These are phyloP conservation scores for Fregata magnificens DNA, from an alignment of 2,113 vertebrate species.

Conservation along the genomic window DNA sequence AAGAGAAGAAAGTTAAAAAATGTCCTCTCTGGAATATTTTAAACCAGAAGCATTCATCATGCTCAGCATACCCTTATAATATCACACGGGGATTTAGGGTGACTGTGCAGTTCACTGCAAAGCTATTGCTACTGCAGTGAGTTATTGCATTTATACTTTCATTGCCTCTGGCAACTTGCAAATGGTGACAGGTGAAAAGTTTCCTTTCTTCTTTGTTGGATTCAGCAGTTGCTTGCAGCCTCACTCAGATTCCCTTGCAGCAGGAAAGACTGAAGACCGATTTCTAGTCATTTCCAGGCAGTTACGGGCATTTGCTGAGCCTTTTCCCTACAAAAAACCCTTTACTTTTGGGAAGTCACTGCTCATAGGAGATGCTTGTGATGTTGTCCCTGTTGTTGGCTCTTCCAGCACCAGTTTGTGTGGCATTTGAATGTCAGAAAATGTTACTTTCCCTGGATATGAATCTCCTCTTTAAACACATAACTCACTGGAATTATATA, in stretches of 20 bases:
- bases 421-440: not conserved
- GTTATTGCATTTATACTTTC: not conserved
- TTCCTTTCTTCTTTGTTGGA: not conserved
- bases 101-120: slow-evolving; percentile 10
- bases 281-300: not conserved
- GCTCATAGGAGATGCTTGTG: not conserved
- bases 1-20: not conserved
- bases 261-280: not conserved
- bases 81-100: not conserved
- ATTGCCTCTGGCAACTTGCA: not conserved
- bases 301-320: not conserved
- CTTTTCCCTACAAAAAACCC: not conserved
- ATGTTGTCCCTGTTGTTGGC: not conserved
- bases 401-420: not conserved
- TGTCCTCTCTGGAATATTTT: slow-evolving; percentile 43
- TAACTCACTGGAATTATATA: not conserved
- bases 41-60: slow-evolving; percentile 25
- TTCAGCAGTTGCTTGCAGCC: not conserved
- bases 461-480: not conserved
- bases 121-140: slow-evolving; percentile 21
- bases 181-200: slow-evolving; percentile 11
- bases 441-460: not conserved
- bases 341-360: not conserved
- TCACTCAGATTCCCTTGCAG: not conserved
- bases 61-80: not conserved